A percentile compares a stretch with the other conserved stretches of the same genome.
These are phyloP conservation scores for Malaclemys terrapin DNA, from an alignment of 2,113 vertebrate genomes.

Conservation along the genomic window DNA sequence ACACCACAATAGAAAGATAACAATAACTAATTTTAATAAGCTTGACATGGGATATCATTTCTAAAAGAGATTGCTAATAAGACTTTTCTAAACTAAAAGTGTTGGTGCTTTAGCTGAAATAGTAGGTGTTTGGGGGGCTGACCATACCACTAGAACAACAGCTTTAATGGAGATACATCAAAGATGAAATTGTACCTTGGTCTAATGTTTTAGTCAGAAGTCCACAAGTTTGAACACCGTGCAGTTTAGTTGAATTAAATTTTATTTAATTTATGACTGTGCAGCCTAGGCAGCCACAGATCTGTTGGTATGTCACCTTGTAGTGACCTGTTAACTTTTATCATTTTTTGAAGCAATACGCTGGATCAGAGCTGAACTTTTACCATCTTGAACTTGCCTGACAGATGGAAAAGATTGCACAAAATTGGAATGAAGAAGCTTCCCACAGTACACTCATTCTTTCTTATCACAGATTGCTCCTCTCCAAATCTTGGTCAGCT, in stretches of 20 bases:
- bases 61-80: neutral
- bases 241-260: neutral
- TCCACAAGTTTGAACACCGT: neutral
- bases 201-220: neutral
- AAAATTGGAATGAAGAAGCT: neutral
- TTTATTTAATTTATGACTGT: neutral
- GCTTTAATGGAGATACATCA: neutral
- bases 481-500: neutral
- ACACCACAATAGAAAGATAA: neutral
- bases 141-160: neutral
- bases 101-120: neutral
- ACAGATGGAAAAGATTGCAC: neutral
- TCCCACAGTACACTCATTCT: neutral
- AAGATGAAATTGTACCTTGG: neutral
- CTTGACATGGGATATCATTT: neutral
- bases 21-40: neutral
- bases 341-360: neutral
- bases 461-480: fast-evolving
- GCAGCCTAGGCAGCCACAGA: neutral
- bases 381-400: neutral
- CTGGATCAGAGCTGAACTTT: neutral
- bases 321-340: neutral
- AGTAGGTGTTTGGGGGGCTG: neutral
- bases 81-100: neutral
- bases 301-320: neutral